Percentiles rank a stretch among this genome's conserved stretches.
Evolutionary conservation across 2,797 vertebrate species (phyloP).

Genomic region (Amniataba percoides): DNA sequence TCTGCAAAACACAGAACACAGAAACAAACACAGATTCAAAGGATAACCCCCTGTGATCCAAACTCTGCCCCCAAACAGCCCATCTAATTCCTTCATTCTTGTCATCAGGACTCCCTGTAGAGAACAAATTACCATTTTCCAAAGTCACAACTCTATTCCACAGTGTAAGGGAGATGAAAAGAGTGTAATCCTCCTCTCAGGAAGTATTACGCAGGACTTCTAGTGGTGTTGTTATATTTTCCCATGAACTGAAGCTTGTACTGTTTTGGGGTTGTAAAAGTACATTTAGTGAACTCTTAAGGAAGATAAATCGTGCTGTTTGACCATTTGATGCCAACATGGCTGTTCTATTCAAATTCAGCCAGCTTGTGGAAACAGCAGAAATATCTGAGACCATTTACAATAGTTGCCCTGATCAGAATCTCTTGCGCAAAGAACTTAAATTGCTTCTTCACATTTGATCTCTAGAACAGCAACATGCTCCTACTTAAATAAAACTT

Average conservation of each 20-base stretch:
- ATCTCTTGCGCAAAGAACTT: background rate
- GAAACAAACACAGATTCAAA: slow-evolving; percentile 68
- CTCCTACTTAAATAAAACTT: background rate
- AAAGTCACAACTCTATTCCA: slow-evolving; percentile 70
- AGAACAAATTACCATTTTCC: slow-evolving; percentile 68
- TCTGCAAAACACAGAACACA: slow-evolving; percentile 30
- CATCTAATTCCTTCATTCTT: slow-evolving; percentile 61
- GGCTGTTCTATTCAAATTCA: slow-evolving; percentile 5
- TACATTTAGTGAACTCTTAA: slow-evolving; percentile 47
- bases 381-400: background rate
- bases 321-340: slow-evolving; percentile 36
- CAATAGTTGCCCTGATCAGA: background rate
- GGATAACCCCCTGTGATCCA: slow-evolving; percentile 57
- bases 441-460: background rate
- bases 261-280: slow-evolving; percentile 42
- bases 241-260: slow-evolving; percentile 59
- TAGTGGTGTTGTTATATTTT: slow-evolving; percentile 66
- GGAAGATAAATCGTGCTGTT: slow-evolving; percentile 36
- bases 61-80: slow-evolving; percentile 50
- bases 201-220: slow-evolving; percentile 48
- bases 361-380: background rate
- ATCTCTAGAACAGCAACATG: background rate
- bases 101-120: slow-evolving; percentile 72
- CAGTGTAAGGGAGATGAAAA: slow-evolving; percentile 49
- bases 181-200: slow-evolving; percentile 47